Evolutionary conservation across 2,113 vertebrate species (phyloP), one percentile per base, ranked within the genome.

Genomic region (Hipposideros armiger): DNA sequence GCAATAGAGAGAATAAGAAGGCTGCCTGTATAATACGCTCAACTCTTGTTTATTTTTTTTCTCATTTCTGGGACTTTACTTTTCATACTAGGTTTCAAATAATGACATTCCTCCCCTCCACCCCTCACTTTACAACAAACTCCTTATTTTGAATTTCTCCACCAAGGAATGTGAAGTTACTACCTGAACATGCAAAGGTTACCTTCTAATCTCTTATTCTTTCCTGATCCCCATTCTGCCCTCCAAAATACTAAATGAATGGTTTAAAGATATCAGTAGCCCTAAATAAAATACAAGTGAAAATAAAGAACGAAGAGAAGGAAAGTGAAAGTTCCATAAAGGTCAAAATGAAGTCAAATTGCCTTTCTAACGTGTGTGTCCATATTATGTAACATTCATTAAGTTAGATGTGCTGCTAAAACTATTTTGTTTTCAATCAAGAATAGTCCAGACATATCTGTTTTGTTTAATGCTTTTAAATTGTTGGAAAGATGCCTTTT

Each of bases 381-480:
- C 47, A 4, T 40, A 50, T 67, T 87, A 82, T 26, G 82, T 77
- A 67, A 85, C 87, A 96, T 86, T 19, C 36, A 30, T 70, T 22
- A 69, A 78, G 56, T 66, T 69, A 72, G 66, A 22, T 90, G 42
- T 85, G 28, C 32, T 69, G 47, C 47, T 72, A 85, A 88, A 84
- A 70, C 62, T 62, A 50, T 81, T 93, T 54, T 84, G 60, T 50
- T 90, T 60, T 45, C 62, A 64, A 86, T 50, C 52, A 83, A 80
- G 93, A 85, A 3, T 17, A 91, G 62, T 36, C 56, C 87, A 73
- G 72, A 42, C 66, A 17, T 40, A 67, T 40, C 72, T 94, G 80
- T 36, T 95, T 95, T 84, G 87, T 47, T 82, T 83, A 84, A 32
- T 67, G 47, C 54, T 88, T 96, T 87, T n/a, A 92, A 69, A 85